Percentiles rank a stretch among this genome's conserved stretches.
phyloP scores from a whole-genome alignment of 1,140 invertebrate species.

The Coptotermes formosanus region DNA sequence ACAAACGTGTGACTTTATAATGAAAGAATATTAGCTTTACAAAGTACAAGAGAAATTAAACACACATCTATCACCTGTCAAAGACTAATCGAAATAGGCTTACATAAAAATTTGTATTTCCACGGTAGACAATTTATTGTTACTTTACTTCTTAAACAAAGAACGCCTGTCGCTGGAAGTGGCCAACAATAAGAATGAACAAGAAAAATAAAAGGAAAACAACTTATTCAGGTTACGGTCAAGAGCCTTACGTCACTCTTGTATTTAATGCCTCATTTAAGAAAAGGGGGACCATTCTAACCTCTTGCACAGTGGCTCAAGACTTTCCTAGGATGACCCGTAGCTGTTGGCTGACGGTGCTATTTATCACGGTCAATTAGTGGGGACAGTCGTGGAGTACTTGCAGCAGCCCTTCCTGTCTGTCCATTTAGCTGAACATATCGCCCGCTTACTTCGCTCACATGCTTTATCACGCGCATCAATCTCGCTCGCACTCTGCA shows the following conservation, averaged over 20 bases:
- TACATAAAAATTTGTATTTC: too few species aligned
- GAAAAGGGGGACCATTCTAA: neutral
- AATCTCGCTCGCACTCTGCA: neutral
- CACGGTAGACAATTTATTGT: too few species aligned
- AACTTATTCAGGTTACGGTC: neutral
- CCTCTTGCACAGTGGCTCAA: neutral
- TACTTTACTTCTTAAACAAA: too few species aligned
- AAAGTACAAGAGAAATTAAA: too few species aligned
- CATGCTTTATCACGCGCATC: neutral
- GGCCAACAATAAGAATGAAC: too few species aligned
- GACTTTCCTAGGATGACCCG: neutral
- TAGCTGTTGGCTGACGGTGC: neutral
- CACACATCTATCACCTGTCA: too few species aligned
- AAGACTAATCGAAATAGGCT: too few species aligned
- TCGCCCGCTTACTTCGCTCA: neutral
- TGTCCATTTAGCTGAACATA: neutral
- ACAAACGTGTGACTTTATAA: too few species aligned
- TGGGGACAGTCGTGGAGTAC: neutral
- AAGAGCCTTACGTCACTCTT: neutral
- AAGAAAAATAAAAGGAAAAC: neutral
- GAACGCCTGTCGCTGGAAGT: too few species aligned
- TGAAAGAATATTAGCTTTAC: too few species aligned
- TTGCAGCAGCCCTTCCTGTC: neutral
- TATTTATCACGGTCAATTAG: constrained; percentile 16
- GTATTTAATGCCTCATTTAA: neutral